Evolutionary conservation across 2,797 vertebrate genomes (phyloP).

Genomic region (Cuniculus paca): DNA sequence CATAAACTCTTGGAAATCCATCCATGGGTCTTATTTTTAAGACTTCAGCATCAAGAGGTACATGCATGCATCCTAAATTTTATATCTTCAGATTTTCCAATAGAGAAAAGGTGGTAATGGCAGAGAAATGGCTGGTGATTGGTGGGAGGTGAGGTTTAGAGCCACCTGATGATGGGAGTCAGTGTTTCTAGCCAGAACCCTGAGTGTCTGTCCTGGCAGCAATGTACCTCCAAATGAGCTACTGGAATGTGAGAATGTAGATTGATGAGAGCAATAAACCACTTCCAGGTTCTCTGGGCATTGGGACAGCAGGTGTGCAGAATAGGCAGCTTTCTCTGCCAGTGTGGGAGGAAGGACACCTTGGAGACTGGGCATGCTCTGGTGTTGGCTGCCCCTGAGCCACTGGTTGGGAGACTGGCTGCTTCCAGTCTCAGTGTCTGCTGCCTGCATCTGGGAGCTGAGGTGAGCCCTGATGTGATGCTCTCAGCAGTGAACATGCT

Average conservation of each 20-base stretch:
- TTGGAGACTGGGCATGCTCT: conserved; percentile 33
- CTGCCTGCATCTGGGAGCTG: background rate
- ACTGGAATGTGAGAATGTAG: conserved; percentile 73
- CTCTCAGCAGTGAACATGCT: background rate
- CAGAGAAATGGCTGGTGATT: background rate
- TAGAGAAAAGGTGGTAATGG: background rate
- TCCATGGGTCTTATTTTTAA: background rate
- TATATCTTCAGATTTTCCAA: conserved; percentile 15
- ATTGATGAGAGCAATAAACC: conserved; percentile 80
- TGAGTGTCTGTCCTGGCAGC: conserved; percentile 59
- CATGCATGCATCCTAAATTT: conserved; percentile 37
- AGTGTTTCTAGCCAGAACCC: conserved; percentile 65
- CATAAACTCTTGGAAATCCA: conserved; percentile 12
- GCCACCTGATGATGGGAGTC: conserved; percentile 16
- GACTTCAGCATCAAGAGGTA: background rate
- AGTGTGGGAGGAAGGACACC: conserved; percentile 50
- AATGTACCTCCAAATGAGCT: conserved; percentile 35
- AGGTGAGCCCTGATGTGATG: background rate
- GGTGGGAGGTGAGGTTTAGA: background rate
- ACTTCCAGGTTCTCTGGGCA: conserved; percentile 71
- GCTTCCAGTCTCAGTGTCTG: background rate
- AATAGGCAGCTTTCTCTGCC: conserved; percentile 32
- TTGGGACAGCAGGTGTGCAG: conserved; percentile 66
- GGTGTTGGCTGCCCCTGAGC: background rate
- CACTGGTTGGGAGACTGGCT: background rate